These are phyloP conservation scores for Falco biarmicus DNA, from an alignment of 2,797 vertebrate species.

Conservation along the genomic window DNA sequence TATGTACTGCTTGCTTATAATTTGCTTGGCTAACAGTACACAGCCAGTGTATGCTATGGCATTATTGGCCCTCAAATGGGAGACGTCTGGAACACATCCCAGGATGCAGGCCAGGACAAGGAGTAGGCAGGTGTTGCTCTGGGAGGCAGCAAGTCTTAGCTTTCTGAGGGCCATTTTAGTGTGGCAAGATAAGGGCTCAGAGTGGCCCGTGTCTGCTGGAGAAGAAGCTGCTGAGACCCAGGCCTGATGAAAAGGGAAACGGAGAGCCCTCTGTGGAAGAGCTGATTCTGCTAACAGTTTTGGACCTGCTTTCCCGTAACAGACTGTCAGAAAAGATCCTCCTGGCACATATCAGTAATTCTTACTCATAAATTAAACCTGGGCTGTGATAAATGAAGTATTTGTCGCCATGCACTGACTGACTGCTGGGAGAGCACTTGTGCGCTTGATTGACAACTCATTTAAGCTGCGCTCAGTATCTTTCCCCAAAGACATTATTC, in stretches of 20 bases:
- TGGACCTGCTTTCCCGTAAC: not conserved
- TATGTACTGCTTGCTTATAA: not conserved
- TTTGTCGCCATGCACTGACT: not conserved
- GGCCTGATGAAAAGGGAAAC: not conserved
- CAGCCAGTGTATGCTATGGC: not conserved
- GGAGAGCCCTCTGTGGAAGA: not conserved
- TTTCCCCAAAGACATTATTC: not conserved
- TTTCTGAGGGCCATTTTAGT: not conserved
- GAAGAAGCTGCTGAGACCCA: not conserved
- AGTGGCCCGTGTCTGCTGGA: accelerated
- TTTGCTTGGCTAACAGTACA: not conserved
- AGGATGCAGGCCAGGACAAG: not conserved
- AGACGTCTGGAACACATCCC: not conserved
- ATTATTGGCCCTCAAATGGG: not conserved
- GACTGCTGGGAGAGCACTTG: not conserved
- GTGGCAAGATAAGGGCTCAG: not conserved
- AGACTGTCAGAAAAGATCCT: not conserved
- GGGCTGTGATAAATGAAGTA: not conserved
- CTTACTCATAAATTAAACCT: not conserved
- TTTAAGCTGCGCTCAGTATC: not conserved
- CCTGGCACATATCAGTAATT: not conserved
- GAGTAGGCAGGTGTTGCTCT: not conserved
- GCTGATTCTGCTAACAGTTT: accelerated
- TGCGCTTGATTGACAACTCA: not conserved
- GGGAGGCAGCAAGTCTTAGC: not conserved